These are phyloP conservation scores for Erpobdella octoculata DNA, from an alignment of 2,888 invertebrate species.

Conservation along the genomic window DNA sequence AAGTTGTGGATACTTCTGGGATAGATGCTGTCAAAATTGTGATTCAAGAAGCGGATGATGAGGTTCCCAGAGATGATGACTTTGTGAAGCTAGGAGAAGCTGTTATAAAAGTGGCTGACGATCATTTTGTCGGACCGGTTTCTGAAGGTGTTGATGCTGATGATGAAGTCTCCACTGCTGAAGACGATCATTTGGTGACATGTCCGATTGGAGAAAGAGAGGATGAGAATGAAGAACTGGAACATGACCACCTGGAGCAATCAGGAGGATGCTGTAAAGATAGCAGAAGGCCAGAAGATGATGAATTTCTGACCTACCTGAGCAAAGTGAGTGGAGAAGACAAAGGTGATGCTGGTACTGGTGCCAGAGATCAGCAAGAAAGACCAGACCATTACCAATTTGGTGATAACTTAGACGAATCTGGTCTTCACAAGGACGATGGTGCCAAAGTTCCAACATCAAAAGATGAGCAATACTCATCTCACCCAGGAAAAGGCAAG, in stretches of 20 bases:
- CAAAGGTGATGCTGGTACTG: background rate
- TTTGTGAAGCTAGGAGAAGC: background rate
- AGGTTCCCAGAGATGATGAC: background rate
- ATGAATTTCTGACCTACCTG: conserved; percentile 1
- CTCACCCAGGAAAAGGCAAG: background rate
- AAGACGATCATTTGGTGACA: too few species aligned
- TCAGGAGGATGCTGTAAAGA: too few species aligned
- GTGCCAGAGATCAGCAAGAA: background rate
- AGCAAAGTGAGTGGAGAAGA: background rate
- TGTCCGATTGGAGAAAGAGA: too few species aligned
- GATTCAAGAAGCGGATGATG: background rate
- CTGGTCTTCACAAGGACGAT: background rate
- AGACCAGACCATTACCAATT: background rate
- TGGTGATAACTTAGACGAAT: background rate
- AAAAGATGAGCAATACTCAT: background rate
- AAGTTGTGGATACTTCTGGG: background rate
- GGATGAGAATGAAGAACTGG: too few species aligned
- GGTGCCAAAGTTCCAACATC: background rate
- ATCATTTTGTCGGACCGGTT: background rate
- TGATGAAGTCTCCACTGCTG: background rate
- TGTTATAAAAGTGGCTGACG: background rate
- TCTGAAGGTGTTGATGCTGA: conserved; percentile 7
- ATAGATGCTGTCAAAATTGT: background rate
- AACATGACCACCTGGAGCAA: too few species aligned
- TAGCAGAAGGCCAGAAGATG: too few species aligned